Evolutionary conservation across 2,888 invertebrate species (phyloP), one percentile per base, ranked within the genome.

Genomic region (Serripes groenlandicus): DNA sequence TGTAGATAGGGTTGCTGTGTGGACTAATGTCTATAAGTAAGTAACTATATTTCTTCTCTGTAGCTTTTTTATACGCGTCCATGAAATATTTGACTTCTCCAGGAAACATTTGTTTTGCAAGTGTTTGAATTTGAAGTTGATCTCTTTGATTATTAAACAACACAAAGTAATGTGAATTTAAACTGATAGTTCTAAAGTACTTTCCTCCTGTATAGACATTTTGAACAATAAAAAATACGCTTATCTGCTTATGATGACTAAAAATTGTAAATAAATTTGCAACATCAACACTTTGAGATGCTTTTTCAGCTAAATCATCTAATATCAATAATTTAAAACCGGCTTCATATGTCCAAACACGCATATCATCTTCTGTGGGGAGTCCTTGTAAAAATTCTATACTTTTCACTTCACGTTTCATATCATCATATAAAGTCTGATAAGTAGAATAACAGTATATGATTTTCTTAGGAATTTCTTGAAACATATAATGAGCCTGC

Each of bases 81-180:
- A 77, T 83, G 28, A 86, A 85, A 79, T 83, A 88, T 62, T 71
- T 79, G 9, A 66, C 75, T 37, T 86, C 64, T 32, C 80, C 78
- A 0, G 83, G 79, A 60, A 86, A 83, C 66, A 86, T 81, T 68
- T 88, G 88, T 73, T 42, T 84, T 15, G 86, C 88, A 21, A 88
- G 75, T 28, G 79, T 83, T 74, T 83, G 71, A 52, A 88, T 83
- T 37, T 88, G 86, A 37, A 77, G 37, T 66, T 78, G 69, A 74
- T 83, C 83, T 42, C 80, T 58, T 34, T 74, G 74, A 73, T 81
- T 84, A 21, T 73, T 79, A 49, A 85, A 84, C 28, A 85, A 42
- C n/a, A 86, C 62, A 52, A 86, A 84, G 71, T 86, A 88, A 77
- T 87, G 85, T 52, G 78, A 78, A 52, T 87, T 86, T 71, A 88